These are phyloP conservation scores for Perizoma flavofasciatum DNA, from an alignment of 2,888 invertebrate genomes.

Conservation along the genomic window DNA sequence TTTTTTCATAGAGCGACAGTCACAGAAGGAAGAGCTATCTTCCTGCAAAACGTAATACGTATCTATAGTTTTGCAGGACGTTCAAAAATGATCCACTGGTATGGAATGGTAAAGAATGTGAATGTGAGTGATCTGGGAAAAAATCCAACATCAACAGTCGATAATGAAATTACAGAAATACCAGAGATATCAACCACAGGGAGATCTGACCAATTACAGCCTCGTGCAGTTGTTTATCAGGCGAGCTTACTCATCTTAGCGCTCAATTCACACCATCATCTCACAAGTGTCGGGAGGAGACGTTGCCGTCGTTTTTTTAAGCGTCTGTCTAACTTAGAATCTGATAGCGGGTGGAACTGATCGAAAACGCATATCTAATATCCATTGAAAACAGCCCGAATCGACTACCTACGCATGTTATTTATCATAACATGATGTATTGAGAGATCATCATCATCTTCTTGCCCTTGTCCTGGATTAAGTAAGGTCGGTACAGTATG, in stretches of 20 bases:
- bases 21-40: no score
- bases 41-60: no score
- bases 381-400: no score
- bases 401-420: no score
- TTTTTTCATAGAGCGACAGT: no score
- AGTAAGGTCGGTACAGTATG: no score
- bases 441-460: no score
- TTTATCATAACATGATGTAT: no score
- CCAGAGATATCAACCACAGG: constrained; percentile 51
- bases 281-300: constrained; percentile 71
- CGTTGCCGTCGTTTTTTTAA: constrained; percentile 68
- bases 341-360: constrained; percentile 4
- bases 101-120: background rate
- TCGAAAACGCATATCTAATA: no score
- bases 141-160: constrained; percentile 10
- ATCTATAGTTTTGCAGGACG: no score
- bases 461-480: no score
- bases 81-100: no score
- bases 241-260: constrained; percentile 77
- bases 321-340: constrained; percentile 11
- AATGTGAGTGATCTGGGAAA: constrained; percentile 6
- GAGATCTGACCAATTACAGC: constrained; percentile 73
- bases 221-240: constrained; percentile 76
- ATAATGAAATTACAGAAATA: constrained; percentile 52
- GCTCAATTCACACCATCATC: constrained; percentile 82